Base-by-base conservation (phyloP, 1,140 invertebrate genomes). In the Chlorops oryzae region DNA sequence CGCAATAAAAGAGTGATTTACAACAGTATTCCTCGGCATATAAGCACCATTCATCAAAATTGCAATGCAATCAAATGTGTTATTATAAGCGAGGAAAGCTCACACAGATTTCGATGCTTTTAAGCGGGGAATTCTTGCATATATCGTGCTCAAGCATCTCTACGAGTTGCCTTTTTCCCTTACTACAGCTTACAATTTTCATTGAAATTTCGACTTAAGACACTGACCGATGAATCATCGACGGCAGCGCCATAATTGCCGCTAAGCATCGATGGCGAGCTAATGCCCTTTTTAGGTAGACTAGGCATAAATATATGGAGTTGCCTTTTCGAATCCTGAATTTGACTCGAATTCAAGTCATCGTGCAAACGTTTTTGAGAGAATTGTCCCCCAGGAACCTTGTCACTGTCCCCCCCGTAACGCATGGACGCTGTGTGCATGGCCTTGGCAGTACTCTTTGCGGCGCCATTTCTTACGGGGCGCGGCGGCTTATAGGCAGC, bases 241-340 rank as follows among this genome's bases (percentile, higher is more conserved):
- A 20, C 27, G 25, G 23, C 28, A 22, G 23, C 28, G 4, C 12
- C 37, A 24, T 38, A 40, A 3, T 15, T 10, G 12, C 45, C 54
- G 41, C 60, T 62, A 15, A 56, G 23, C 5, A 10, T 55, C 51
- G 28, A 46, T 25, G 0, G 51, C 38, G 6, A 39, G 34, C n/a
- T 10, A 56, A 70, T 9, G 7, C 62, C 56, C 48, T 70, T 70
- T 45, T 68, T 70, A 9, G 67, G 64, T 47, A 70, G 40, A 38
- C 63, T 70, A 27, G 67, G 67, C 67, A 70, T 70, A 21, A 70
- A 70, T 18, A 70, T 70, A 52, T 70, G 67, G 20, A 70, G 25
- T 47, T 70, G 67, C 28, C 68, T 70, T 7, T 62, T 54, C 17
- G 48, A 15, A 27, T 57, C 51, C 17, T 59, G 13, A 40, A 60